phyloP scores from a whole-genome alignment of 2,797 vertebrate genomes.

The Pantherophis alleghaniensis region DNA sequence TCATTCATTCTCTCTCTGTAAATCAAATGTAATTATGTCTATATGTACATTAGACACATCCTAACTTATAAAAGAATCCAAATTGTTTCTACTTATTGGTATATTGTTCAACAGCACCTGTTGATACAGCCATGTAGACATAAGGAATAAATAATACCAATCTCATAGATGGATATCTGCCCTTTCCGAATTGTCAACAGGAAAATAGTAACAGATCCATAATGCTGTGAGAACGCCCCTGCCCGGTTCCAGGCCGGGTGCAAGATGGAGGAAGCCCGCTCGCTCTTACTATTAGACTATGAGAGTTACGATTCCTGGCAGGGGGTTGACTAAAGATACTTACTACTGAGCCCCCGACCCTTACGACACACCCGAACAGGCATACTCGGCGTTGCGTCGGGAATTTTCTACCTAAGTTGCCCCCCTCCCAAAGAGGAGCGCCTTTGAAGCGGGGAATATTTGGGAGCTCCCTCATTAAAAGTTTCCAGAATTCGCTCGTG shows the following conservation, averaged over 20 bases:
- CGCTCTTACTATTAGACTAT: no score
- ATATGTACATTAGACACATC: neutral
- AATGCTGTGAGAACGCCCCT: no score
- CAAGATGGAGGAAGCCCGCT: no score
- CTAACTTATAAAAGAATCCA: neutral
- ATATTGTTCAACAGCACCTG: neutral
- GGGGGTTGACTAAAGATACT: neutral
- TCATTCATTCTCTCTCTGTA: neutral
- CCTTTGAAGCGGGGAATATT: no score
- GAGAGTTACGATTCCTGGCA: neutral
- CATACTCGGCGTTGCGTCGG: no score
- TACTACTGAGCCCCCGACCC: neutral
- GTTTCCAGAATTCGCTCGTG: neutral
- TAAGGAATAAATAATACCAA: neutral
- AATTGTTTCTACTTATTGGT: neutral
- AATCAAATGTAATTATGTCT: neutral
- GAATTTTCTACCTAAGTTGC: neutral
- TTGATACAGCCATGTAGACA: no score
- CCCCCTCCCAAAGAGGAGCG: no score
- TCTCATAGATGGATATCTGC: no score
- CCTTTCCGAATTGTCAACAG: neutral
- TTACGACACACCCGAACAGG: neutral
- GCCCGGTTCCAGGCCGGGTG: accelerated
- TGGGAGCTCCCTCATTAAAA: no score
- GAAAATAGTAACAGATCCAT: neutral